Evolutionary conservation across 2,888 invertebrate species (phyloP).

Genomic region (Graphium colonna): DNA sequence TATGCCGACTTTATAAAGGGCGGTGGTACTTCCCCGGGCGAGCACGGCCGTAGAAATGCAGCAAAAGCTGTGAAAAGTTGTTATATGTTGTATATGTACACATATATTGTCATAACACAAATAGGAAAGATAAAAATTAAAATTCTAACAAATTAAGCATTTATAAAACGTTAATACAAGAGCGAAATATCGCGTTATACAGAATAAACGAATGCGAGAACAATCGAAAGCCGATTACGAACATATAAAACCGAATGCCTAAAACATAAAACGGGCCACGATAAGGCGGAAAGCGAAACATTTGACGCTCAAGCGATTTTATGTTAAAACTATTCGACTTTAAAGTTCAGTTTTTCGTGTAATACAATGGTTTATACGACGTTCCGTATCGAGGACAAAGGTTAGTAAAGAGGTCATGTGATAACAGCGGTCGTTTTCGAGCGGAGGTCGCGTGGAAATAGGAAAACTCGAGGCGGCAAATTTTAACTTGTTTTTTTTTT

Average conservation of each 20-base stretch:
- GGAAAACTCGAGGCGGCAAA: constrained; percentile 44
- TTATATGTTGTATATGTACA: too few species aligned
- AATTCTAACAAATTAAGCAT: not conserved
- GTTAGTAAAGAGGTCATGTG: constrained; percentile 70
- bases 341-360: constrained; percentile 36
- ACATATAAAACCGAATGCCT: constrained; percentile 53
- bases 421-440: constrained; percentile 54
- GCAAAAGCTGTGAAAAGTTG: too few species aligned
- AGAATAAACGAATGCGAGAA: constrained; percentile 29
- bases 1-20: too few species aligned
- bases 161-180: not conserved
- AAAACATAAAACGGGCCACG: constrained; percentile 52
- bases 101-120: too few species aligned
- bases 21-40: too few species aligned
- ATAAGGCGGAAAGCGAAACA: constrained; percentile 55
- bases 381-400: constrained; percentile 37
- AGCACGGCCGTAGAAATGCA: too few species aligned
- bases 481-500: constrained; percentile 25
- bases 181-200: not conserved
- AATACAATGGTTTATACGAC: constrained; percentile 32
- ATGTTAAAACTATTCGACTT: constrained; percentile 29
- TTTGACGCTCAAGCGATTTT: constrained; percentile 29
- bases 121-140: not conserved
- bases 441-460: constrained; percentile 65
- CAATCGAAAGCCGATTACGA: constrained; percentile 46